Percentiles rank a stretch among this genome's conserved stretches.
phyloP scores from a whole-genome alignment of 2,113 vertebrate genomes.

The Bufo bufo region DNA sequence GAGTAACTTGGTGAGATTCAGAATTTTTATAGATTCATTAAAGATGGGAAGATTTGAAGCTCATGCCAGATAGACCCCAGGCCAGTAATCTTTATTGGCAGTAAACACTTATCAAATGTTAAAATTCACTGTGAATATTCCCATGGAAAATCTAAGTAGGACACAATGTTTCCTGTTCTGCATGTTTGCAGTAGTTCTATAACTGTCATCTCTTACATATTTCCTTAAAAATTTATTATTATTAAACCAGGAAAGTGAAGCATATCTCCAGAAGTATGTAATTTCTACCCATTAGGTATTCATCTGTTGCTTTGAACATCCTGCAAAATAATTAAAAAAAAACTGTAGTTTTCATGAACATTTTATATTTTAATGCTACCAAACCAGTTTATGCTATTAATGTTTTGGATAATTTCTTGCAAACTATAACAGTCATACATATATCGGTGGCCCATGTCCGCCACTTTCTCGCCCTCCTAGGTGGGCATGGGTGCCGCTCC shows the following conservation, averaged over 20 bases:
- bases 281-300: not conserved
- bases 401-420: too few relatives aligned
- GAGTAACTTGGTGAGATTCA: not conserved
- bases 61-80: slow-evolving; percentile 32
- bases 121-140: slow-evolving; percentile 39
- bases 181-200: not conserved
- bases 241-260: slow-evolving; percentile 26
- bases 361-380: too few relatives aligned
- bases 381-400: too few relatives aligned
- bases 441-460: too few relatives aligned
- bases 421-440: too few relatives aligned
- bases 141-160: slow-evolving; percentile 41
- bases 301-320: not conserved
- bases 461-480: too few relatives aligned
- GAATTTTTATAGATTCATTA: slow-evolving; percentile 36
- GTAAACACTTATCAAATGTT: slow-evolving; percentile 40
- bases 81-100: slow-evolving; percentile 50
- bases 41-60: slow-evolving; percentile 9
- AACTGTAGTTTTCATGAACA: too few relatives aligned
- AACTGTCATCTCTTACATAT: slow-evolving; percentile 40
- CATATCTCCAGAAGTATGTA: not conserved
- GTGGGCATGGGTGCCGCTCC: too few relatives aligned
- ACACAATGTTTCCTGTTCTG: slow-evolving; percentile 18
- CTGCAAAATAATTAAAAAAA: too few relatives aligned
- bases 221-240: not conserved